Evolutionary conservation across 2,797 vertebrate genomes (phyloP).

Genomic region (Malacoraja senta): DNA sequence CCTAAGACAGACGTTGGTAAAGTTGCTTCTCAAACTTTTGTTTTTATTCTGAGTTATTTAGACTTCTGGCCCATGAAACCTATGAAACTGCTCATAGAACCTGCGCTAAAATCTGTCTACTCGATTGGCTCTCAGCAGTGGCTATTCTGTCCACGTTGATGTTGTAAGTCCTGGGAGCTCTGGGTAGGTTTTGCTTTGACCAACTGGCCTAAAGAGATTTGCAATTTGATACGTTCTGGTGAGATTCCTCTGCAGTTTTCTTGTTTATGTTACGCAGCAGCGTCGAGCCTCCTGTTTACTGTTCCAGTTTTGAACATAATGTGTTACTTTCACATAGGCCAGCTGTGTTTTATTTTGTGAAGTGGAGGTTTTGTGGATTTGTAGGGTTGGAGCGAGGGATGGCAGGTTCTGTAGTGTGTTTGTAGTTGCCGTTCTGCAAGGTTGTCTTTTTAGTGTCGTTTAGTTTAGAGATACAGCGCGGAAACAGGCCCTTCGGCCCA

Average conservation of each 20-base stretch:
- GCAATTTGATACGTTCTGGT: not conserved
- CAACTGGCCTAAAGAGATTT: not conserved
- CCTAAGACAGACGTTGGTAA: not conserved
- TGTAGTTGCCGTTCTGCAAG: not conserved
- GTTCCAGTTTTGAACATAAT: not conserved
- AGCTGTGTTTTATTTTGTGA: conserved; percentile 3
- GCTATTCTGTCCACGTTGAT: not conserved
- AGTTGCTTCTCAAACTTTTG: not conserved
- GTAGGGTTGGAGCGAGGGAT: not conserved
- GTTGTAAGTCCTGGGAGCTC: not conserved
- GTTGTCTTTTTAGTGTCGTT: not conserved
- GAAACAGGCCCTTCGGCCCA: too few relatives aligned
- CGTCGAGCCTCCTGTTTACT: not conserved
- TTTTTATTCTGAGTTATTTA: not conserved
- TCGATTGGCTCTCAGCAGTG: not conserved
- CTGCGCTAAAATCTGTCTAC: not conserved
- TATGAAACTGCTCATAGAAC: not conserved
- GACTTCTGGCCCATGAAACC: not conserved
- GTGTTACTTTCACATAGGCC: not conserved
- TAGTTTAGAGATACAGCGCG: too few relatives aligned
- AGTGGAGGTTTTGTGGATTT: not conserved
- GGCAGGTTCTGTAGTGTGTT: too few relatives aligned
- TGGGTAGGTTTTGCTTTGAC: not conserved
- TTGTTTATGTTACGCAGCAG: not conserved
- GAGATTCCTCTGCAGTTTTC: not conserved